Evolutionary conservation across 2,113 vertebrate species (phyloP).

Genomic region (Phaethon lepturus): DNA sequence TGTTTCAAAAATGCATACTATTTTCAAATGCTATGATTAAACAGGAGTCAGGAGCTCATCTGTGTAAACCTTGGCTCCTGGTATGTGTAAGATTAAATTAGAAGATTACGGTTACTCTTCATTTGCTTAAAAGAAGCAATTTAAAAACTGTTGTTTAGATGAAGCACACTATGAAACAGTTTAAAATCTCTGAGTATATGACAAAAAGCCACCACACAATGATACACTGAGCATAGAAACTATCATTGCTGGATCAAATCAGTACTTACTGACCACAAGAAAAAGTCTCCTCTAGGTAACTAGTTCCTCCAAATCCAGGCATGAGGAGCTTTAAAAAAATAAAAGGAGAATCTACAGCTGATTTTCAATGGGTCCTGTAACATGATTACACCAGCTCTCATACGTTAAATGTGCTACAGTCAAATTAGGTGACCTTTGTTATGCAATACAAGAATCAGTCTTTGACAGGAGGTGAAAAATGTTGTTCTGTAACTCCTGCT

Average conservation of each 20-base stretch:
- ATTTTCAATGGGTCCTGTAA: background rate
- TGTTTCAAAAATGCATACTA: background rate
- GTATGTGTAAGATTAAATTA: background rate
- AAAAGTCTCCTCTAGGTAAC: background rate
- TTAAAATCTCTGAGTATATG: background rate
- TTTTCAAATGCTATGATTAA: background rate
- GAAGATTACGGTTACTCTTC: background rate
- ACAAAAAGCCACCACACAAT: background rate
- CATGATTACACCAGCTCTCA: background rate
- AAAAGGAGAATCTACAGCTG: background rate
- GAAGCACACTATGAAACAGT: background rate
- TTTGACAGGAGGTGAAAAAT: background rate
- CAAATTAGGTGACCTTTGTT: background rate
- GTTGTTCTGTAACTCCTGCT: background rate
- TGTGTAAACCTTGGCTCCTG: background rate
- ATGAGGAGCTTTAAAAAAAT: background rate
- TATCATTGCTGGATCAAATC: background rate
- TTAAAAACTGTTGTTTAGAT: background rate
- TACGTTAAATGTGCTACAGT: no score
- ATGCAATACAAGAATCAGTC: background rate
- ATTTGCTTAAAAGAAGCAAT: background rate
- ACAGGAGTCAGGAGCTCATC: background rate
- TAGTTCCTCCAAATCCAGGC: background rate
- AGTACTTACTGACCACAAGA: background rate
- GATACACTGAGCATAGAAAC: background rate